Conservation (phyloP, 2,888 invertebrate species). For the Ormyrus nitidulus region DNA sequence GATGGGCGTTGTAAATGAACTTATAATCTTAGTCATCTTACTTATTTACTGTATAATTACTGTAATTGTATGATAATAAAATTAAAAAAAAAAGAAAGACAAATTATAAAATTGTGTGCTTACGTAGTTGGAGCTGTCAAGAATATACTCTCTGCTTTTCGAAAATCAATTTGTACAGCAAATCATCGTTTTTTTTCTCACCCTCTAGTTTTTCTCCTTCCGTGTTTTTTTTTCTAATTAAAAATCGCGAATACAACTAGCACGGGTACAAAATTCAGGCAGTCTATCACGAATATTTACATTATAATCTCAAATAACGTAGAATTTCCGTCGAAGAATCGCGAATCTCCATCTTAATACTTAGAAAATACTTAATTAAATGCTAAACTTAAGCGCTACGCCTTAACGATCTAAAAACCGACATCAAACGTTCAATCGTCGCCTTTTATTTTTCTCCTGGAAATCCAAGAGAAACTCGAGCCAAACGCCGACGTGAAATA, state of each 20-base stretch:
- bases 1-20: conserved; percentile 37
- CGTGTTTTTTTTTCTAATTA: conserved; percentile 12
- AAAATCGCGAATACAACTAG: conserved; percentile 49
- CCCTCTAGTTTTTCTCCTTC: not conserved
- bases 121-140: not conserved
- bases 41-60: conserved; percentile 23
- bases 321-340: conserved; percentile 45
- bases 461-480: conserved; percentile 22
- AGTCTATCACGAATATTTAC: conserved; percentile 56
- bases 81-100: conserved; percentile 15
- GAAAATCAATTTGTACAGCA: not conserved
- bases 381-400: conserved; percentile 37
- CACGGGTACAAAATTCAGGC: conserved; percentile 51
- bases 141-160: not conserved
- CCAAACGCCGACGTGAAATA: conserved; percentile 18
- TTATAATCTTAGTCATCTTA: conserved; percentile 47
- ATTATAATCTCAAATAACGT: conserved; percentile 48
- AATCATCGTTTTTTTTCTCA: not conserved
- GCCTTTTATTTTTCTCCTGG: not conserved
- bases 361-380: conserved; percentile 41
- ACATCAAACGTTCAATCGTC: conserved; percentile 16
- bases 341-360: conserved; percentile 46
- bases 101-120: conserved; percentile 5
- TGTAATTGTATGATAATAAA: conserved; percentile 31
- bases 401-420: conserved; percentile 23